A percentile compares a stretch with the other conserved stretches of the same genome.
Conservation (phyloP, 2,888 invertebrate species). For the Sclerodermus sp. region DNA sequence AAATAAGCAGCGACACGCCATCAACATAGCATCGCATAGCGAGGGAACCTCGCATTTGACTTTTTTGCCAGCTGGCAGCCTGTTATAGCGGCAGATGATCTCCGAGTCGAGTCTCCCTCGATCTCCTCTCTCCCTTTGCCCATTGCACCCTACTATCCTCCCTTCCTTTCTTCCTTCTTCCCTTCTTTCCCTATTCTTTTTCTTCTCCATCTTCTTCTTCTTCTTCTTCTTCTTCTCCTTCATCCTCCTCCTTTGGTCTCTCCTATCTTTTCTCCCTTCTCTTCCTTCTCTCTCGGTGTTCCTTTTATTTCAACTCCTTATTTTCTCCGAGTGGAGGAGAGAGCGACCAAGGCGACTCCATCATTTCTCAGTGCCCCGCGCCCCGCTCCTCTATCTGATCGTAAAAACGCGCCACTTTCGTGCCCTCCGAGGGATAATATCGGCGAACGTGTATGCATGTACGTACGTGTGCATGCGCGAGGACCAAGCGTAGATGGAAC, state of each 20-base stretch:
- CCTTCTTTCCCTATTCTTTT: constrained; percentile 26
- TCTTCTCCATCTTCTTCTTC: constrained; percentile 23
- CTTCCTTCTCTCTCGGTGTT: constrained; percentile 18
- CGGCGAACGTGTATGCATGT: constrained; percentile 11
- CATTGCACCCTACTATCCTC: constrained; percentile 15
- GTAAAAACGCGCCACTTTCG: constrained; percentile 41
- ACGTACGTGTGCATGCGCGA: constrained; percentile 6
- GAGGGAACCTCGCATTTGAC: constrained; percentile 50
- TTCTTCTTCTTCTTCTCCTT: constrained; percentile 23
- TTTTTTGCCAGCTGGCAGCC: constrained; percentile 57
- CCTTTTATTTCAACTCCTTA: constrained; percentile 44
- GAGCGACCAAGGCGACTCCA: constrained; percentile 35
- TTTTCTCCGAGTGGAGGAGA: constrained; percentile 28
- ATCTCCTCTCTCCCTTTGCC: constrained; percentile 16
- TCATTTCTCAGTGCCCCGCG: constrained; percentile 35
- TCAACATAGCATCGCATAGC: constrained; percentile 53
- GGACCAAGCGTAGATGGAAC: constrained; percentile 1
- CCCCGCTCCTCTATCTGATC: constrained; percentile 28
- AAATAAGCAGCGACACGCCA: constrained; percentile 56
- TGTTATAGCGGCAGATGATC: constrained; percentile 55
- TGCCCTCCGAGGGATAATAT: constrained; percentile 35
- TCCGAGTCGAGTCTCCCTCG: constrained; percentile 37
- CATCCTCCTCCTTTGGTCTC: constrained; percentile 7
- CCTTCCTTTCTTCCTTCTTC: constrained; percentile 20
- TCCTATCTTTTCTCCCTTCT: constrained; percentile 11